Conservation (phyloP, 2,888 invertebrate genomes). For the Onthophagus sagittarius region DNA sequence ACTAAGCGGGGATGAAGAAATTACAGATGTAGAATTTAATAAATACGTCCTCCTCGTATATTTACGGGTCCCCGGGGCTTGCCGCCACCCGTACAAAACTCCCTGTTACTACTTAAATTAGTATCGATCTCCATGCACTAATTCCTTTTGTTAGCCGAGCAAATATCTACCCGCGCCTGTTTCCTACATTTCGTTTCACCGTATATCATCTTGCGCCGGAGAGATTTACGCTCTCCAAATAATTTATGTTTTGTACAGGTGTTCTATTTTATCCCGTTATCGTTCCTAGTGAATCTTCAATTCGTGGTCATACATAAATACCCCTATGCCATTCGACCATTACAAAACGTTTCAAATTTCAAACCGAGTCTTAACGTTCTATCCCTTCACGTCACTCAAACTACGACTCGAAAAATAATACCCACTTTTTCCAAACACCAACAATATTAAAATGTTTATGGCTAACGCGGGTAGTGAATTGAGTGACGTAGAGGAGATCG, state of each 20-base stretch:
- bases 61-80: neutral
- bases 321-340: neutral
- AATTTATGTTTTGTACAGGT: neutral
- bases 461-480: neutral
- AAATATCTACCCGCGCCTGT: neutral
- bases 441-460: neutral
- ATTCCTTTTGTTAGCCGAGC: neutral
- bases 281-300: neutral
- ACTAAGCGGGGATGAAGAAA: neutral
- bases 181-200: neutral
- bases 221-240: neutral
- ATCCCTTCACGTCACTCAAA: no score
- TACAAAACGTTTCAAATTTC: neutral
- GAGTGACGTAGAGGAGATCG: slow-evolving; percentile 18
- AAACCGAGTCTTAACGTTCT: neutral
- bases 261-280: neutral
- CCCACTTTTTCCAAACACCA: no score
- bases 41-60: neutral
- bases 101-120: neutral
- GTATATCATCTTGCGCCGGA: neutral
- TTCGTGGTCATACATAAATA: neutral
- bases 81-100: neutral
- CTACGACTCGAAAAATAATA: no score
- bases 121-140: neutral
- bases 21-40: neutral